Percentiles rank a stretch among this genome's conserved stretches.
Conservation (phyloP, 2,113 vertebrate genomes). For the Engystomops pustulosus region DNA sequence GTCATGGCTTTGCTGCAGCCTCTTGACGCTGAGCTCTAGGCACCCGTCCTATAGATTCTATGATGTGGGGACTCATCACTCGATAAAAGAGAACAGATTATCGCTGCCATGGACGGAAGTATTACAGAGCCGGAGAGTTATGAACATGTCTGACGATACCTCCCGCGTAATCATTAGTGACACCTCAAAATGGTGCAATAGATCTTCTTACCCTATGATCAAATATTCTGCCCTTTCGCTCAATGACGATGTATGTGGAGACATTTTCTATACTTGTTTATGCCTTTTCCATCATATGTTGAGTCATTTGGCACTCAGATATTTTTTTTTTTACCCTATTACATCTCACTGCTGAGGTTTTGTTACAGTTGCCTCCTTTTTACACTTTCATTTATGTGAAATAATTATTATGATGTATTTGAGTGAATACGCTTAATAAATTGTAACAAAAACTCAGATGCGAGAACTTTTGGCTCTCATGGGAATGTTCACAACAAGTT, state of each 20-base stretch:
- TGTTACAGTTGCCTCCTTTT: no score
- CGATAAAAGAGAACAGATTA: background rate
- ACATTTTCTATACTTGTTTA: background rate
- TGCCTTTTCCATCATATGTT: background rate
- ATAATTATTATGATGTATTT: no score
- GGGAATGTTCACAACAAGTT: no score
- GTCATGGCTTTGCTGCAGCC: background rate
- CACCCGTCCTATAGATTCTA: background rate
- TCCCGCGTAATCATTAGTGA: background rate
- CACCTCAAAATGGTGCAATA: background rate
- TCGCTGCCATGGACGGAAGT: background rate
- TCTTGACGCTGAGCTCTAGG: background rate
- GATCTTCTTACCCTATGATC: background rate
- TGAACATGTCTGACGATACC: background rate
- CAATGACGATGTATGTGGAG: background rate
- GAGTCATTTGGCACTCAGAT: no score
- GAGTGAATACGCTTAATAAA: no score
- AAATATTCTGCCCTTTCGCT: slow-evolving; percentile 19
- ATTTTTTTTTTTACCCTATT: no score
- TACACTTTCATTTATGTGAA: no score
- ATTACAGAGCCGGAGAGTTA: background rate
- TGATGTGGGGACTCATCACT: no score
- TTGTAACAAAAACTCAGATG: no score
- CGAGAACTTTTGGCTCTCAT: no score
- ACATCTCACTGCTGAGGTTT: no score